A percentile compares a stretch with the other conserved stretches of the same genome.
Evolutionary conservation across 2,797 vertebrate species (phyloP).

Genomic region (Propithecus deckenii): DNA sequence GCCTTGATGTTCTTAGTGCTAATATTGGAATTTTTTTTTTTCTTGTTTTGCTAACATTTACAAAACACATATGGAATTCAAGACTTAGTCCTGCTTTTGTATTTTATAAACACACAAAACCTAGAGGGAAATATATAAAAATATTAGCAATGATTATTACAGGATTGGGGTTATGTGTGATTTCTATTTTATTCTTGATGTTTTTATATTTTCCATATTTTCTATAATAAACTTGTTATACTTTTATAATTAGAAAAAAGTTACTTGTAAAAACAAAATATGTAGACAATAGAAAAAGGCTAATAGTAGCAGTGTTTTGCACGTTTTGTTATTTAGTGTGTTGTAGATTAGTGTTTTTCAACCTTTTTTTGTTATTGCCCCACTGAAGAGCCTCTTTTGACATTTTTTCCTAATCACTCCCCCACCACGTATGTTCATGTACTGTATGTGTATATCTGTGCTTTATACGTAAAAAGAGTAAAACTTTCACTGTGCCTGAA

Average conservation of each 20-base stretch:
- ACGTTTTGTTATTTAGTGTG: neutral
- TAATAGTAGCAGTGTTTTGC: neutral
- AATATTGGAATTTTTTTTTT: neutral
- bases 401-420: neutral
- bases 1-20: conserved; percentile 5
- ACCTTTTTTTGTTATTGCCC: neutral
- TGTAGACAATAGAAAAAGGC: neutral
- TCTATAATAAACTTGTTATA: neutral
- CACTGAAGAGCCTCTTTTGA: neutral
- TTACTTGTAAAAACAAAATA: conserved; percentile 6
- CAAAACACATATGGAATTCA: neutral
- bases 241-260: neutral
- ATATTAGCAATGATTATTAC: neutral
- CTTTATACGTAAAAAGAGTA: neutral
- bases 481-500: neutral
- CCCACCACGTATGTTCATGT: neutral
- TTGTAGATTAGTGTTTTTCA: neutral
- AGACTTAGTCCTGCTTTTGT: neutral
- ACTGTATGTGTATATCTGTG: neutral
- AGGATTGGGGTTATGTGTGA: neutral
- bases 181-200: conserved; percentile 14
- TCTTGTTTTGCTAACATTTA: neutral
- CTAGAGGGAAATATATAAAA: neutral
- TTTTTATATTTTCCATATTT: conserved; percentile 34
- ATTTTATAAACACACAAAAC: conserved; percentile 17